phyloP scores from a whole-genome alignment of 2,113 vertebrate genomes.

The Phrynosoma platyrhinos region DNA sequence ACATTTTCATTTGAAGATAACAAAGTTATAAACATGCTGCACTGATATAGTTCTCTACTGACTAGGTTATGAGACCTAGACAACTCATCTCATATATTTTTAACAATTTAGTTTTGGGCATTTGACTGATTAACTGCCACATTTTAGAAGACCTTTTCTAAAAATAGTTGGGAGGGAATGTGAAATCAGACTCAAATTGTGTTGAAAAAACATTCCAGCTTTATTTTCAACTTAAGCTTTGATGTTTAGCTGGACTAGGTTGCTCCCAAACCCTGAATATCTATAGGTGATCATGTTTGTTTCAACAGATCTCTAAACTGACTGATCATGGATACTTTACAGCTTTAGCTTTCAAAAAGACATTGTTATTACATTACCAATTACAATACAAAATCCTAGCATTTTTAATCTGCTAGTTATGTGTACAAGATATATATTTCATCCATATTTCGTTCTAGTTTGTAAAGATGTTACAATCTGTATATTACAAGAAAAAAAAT shows the following conservation, averaged over 20 bases:
- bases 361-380: conserved; percentile 21
- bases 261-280: too few species aligned
- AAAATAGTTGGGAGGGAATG: background rate
- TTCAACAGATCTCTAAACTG: background rate
- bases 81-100: background rate
- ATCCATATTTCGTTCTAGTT: background rate
- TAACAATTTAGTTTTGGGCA: background rate
- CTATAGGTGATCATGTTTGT: background rate
- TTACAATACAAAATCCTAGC: background rate
- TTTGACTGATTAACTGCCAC: fast-evolving
- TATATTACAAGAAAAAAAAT: background rate
- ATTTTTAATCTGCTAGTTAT: background rate
- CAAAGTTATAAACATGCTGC: conserved; percentile 11
- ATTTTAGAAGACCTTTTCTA: background rate
- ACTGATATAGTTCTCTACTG: background rate
- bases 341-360: background rate
- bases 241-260: background rate
- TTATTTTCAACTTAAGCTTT: conserved; percentile 1
- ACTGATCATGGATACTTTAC: background rate
- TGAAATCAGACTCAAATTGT: background rate
- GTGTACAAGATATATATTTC: background rate
- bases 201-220: background rate
- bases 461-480: background rate
- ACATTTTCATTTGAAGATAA: background rate
- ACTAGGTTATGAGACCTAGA: conserved; percentile 14